Percentiles rank a stretch among this genome's conserved stretches.
These are phyloP conservation scores for Drosophila pruinosa DNA, from an alignment of 1,140 invertebrate species.

Conservation along the genomic window DNA sequence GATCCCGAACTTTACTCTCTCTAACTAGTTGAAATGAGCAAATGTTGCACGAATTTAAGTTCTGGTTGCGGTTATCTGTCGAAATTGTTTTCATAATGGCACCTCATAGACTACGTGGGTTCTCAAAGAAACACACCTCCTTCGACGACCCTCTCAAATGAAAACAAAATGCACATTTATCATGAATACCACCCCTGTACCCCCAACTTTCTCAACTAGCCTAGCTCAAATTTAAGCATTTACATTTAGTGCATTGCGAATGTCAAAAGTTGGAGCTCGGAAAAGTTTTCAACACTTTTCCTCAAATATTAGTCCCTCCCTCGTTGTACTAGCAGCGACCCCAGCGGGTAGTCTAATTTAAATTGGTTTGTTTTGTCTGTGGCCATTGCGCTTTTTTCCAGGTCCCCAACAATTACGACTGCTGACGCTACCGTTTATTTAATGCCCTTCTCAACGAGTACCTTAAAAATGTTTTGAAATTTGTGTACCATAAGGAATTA, in stretches of 20 bases:
- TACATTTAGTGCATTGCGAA: constrained; percentile 76
- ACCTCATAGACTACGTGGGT: constrained; percentile 47
- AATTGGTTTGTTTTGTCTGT: constrained; percentile 81
- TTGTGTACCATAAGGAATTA: too few species aligned
- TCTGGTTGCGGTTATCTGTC: constrained; percentile 48
- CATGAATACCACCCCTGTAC: constrained; percentile 35
- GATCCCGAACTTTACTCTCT: constrained; percentile 11
- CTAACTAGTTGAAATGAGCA: constrained; percentile 41
- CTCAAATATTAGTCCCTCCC: constrained; percentile 42
- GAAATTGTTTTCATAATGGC: constrained; percentile 69
- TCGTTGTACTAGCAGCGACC: background rate
- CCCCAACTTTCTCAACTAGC: constrained; percentile 11
- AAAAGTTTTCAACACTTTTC: constrained; percentile 69
- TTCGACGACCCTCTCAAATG: too few species aligned
- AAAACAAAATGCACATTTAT: constrained; percentile 62
- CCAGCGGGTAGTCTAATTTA: constrained; percentile 70
- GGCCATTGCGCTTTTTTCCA: constrained; percentile 76
- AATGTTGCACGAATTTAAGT: constrained; percentile 17
- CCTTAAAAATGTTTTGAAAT: background rate
- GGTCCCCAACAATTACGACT: constrained; percentile 71
- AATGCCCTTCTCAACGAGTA: constrained; percentile 2
- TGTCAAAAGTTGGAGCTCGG: constrained; percentile 68
- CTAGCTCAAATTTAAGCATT: constrained; percentile 33
- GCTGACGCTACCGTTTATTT: constrained; percentile 22
- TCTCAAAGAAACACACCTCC: background rate